Base-by-base conservation (phyloP, 2,113 vertebrate genomes). In the Odocoileus virginianus region DNA sequence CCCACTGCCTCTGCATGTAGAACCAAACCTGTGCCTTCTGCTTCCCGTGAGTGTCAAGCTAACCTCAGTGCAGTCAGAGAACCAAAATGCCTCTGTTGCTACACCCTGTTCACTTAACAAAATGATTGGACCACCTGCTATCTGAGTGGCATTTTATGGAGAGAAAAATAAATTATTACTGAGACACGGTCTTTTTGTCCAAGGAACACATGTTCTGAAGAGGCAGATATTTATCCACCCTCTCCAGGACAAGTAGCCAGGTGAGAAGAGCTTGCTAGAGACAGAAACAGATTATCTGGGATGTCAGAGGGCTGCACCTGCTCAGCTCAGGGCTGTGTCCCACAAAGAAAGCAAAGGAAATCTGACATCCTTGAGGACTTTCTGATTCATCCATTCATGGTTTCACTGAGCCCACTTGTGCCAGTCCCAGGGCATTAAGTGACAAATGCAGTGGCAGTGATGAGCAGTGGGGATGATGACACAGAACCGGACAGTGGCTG, bases 121-220 rank as follows among this genome's bases (percentile, higher is more conserved):
- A 52, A 2, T 6, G 45, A 19, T 2, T 16, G 52, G 55, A 2
- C 17, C 12, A 5, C 9, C 19, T 40, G 27, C 52, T 11, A 6
- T 36, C 6, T 5, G 15, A 4, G 54, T 8, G 28, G 4, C 13
- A 12, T 2, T 23, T 23, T 61, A 8, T 11, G 47, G 17, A 21
- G 27, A 23, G 36, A 17, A 54, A 40, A 28, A 40, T 10, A 13
- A 6, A 6, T 6, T 1, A 4, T 36, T 17, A 27, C 92, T 21
- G 5, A 36, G 74, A 45, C 13, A 0, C 0, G 0, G n/a, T 11
- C 60, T 9, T 30, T 50, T 30, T 4, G 43, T 58, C 16, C 43
- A 10, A 1, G 17, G 67, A 67, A 1, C 86, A 5, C 7, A 0
- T 1, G 8, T 11, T 19, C 7, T 21, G 45, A 30, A 13, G 25